phyloP scores from a whole-genome alignment of 1,140 invertebrate species.

The Leptopilina boulardi region DNA sequence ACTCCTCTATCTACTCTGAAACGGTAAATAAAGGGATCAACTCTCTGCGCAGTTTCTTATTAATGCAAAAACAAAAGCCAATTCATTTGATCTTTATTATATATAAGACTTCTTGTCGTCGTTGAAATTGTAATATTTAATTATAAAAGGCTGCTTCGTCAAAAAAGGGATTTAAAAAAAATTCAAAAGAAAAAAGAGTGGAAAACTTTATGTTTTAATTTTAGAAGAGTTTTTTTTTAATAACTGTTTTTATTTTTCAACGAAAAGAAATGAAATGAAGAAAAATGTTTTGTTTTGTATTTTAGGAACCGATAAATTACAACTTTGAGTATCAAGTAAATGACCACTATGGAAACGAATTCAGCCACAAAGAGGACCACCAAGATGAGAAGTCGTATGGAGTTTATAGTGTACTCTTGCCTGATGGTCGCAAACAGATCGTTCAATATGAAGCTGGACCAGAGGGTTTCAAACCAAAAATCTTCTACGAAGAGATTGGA shows the following conservation, averaged over 20 bases:
- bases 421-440: constrained; percentile 86
- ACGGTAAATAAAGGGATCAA: constrained; percentile 9
- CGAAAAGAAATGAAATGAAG: background rate
- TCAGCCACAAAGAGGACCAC: constrained; percentile 83
- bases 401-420: constrained; percentile 84
- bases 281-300: constrained; percentile 43
- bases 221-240: too few relatives aligned
- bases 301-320: constrained; percentile 82
- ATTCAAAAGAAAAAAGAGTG: background rate
- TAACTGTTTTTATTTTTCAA: background rate
- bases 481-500: constrained; percentile 82
- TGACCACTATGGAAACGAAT: constrained; percentile 84
- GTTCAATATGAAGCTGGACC: constrained; percentile 87
- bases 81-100: background rate
- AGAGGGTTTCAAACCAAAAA: constrained; percentile 85
- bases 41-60: background rate
- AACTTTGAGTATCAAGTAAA: constrained; percentile 85
- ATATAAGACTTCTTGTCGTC: background rate
- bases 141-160: background rate
- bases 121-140: background rate
- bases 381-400: constrained; percentile 82
- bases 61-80: constrained; percentile 6
- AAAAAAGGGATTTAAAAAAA: too few relatives aligned
- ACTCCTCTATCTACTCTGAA: background rate
- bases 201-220: too few relatives aligned